phyloP scores from a whole-genome alignment of 2,113 vertebrate genomes.

The Cichladusa arquata region DNA sequence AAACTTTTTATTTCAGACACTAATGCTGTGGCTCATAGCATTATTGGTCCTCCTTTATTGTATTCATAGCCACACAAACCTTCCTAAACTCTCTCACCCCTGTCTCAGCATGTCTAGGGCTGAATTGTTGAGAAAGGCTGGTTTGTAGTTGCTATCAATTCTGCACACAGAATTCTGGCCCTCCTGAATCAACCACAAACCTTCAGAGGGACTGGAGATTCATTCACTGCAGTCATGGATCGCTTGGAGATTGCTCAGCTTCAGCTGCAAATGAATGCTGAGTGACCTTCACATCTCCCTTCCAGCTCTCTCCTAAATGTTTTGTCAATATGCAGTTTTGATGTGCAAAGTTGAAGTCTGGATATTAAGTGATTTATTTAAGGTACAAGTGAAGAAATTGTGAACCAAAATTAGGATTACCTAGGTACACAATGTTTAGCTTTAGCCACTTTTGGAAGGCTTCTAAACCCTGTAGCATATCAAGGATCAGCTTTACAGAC shows the following conservation, averaged over 20 bases:
- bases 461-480: background rate
- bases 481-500: background rate
- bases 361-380: background rate
- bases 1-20: background rate
- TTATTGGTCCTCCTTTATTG: background rate
- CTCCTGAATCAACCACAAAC: background rate
- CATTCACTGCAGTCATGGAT: background rate
- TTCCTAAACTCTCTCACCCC: background rate
- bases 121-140: background rate
- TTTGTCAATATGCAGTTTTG: background rate
- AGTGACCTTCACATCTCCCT: background rate
- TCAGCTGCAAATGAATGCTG: background rate
- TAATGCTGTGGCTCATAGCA: background rate
- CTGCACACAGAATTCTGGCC: background rate
- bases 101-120: background rate
- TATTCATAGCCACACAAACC: background rate
- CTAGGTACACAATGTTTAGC: background rate
- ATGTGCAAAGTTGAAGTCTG: background rate
- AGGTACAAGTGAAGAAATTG: background rate
- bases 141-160: background rate
- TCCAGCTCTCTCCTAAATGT: background rate
- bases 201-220: background rate
- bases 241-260: background rate
- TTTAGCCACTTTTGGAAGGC: background rate
- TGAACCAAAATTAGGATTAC: background rate